Conservation (phyloP, 2,888 invertebrate genomes). For the Spisula solida region DNA sequence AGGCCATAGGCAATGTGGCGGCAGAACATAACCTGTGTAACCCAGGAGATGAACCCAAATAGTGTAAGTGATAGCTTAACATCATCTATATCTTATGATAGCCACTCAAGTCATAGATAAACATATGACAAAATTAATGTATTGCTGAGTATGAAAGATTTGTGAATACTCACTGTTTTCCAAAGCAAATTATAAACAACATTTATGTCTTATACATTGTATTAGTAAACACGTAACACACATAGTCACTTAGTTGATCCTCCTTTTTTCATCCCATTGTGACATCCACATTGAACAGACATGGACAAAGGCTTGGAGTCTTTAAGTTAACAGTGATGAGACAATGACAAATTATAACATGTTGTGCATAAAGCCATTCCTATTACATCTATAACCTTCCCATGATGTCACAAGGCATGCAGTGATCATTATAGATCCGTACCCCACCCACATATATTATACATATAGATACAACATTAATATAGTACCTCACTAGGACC, state of each 20-base stretch:
- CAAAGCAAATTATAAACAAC: background rate
- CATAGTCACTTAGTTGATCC: background rate
- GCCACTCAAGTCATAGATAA: too few species aligned
- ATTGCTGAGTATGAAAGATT: too few species aligned
- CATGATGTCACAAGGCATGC: background rate
- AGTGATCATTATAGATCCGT: background rate
- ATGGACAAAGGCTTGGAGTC: too few species aligned
- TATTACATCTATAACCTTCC: background rate
- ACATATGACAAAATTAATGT: too few species aligned
- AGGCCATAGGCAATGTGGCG: too few species aligned
- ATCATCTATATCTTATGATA: too few species aligned
- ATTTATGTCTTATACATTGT: background rate
- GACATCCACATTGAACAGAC: too few species aligned
- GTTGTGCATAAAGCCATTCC: background rate
- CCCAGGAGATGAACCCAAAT: too few species aligned
- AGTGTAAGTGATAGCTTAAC: too few species aligned
- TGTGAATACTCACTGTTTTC: too few species aligned
- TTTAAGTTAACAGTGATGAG: too few species aligned
- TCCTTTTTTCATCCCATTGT: background rate
- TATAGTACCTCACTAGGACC: conserved; percentile 1
- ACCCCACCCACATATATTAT: background rate
- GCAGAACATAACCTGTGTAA: too few species aligned
- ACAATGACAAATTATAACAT: background rate
- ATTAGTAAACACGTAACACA: background rate
- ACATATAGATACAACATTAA: conserved; percentile 5